Conservation (phyloP, 2,113 vertebrate genomes). For the Phasianus colchicus region DNA sequence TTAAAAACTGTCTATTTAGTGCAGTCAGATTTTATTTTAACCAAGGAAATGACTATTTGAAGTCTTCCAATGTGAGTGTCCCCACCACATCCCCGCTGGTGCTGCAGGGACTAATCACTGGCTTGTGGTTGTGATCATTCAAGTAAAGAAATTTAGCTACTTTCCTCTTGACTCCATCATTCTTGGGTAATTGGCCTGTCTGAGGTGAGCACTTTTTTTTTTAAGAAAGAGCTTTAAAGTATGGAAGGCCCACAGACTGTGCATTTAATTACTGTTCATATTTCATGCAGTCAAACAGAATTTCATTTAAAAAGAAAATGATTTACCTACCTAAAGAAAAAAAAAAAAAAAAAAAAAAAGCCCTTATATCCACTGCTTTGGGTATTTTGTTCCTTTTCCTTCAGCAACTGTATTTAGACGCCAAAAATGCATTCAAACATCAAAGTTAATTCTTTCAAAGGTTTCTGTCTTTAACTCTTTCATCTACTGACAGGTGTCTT, state of each 20-base stretch:
- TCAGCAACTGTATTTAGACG: constrained; percentile 18
- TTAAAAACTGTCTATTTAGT: constrained; percentile 99
- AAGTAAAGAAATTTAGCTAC: constrained; percentile 97
- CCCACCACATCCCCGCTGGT: constrained; percentile 87
- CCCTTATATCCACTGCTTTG: not conserved
- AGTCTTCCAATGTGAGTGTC: constrained; percentile 90
- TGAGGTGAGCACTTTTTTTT: constrained; percentile 83
- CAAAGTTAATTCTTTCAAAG: constrained; percentile 68
- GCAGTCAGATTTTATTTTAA: constrained; percentile 98
- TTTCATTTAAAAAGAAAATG: constrained; percentile 84
- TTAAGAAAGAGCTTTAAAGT: constrained; percentile 84
- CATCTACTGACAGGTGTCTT: constrained; percentile 36
- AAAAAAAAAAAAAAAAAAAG: constrained; percentile 15
- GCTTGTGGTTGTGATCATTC: constrained; percentile 92
- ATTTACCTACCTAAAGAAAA: constrained; percentile 78
- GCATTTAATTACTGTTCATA: constrained; percentile 89
- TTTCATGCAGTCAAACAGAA: constrained; percentile 86
- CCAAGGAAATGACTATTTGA: constrained; percentile 94
- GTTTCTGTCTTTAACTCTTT: constrained; percentile 67
- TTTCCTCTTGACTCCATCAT: constrained; percentile 90
- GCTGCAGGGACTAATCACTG: constrained; percentile 91
- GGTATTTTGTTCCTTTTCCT: constrained; percentile 5
- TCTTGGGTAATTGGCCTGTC: constrained; percentile 91
- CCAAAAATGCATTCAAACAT: constrained; percentile 50
- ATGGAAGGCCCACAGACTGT: constrained; percentile 86